These are phyloP conservation scores for Xestia c-nigrum DNA, from an alignment of 2,888 invertebrate species.

Conservation along the genomic window DNA sequence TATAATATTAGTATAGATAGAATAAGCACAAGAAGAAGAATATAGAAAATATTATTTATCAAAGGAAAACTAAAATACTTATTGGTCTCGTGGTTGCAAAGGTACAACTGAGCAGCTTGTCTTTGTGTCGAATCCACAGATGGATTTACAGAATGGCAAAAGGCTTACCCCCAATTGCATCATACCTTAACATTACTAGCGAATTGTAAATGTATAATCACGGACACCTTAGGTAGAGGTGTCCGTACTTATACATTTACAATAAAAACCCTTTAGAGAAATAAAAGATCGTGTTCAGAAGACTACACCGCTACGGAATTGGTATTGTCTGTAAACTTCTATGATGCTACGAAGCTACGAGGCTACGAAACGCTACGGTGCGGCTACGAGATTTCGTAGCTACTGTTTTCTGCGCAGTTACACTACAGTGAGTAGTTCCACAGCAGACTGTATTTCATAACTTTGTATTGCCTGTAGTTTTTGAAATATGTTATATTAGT, in stretches of 20 bases:
- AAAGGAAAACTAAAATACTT: background rate
- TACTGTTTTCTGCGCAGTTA: background rate
- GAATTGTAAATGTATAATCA: background rate
- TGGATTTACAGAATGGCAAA: background rate
- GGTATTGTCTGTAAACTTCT: conserved; percentile 9
- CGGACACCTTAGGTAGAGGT: too few species aligned
- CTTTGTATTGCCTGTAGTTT: background rate
- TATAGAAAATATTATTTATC: background rate
- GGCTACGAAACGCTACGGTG: conserved; percentile 28
- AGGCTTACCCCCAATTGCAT: background rate
- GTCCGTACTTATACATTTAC: too few species aligned
- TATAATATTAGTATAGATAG: too few species aligned
- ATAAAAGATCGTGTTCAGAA: background rate
- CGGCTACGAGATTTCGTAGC: conserved; percentile 46
- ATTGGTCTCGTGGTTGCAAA: background rate
- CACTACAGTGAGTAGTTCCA: too few species aligned
- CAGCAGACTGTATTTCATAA: background rate
- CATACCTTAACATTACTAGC: background rate
- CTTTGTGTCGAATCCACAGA: background rate
- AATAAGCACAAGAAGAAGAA: too few species aligned
- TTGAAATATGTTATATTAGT: background rate
- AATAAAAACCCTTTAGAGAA: too few species aligned
- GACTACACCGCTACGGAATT: background rate
- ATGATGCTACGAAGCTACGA: conserved; percentile 38
- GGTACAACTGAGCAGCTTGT: background rate